Evolutionary conservation across 1,140 invertebrate species (phyloP).

Genomic region (Caenorhabditis briggsae): DNA sequence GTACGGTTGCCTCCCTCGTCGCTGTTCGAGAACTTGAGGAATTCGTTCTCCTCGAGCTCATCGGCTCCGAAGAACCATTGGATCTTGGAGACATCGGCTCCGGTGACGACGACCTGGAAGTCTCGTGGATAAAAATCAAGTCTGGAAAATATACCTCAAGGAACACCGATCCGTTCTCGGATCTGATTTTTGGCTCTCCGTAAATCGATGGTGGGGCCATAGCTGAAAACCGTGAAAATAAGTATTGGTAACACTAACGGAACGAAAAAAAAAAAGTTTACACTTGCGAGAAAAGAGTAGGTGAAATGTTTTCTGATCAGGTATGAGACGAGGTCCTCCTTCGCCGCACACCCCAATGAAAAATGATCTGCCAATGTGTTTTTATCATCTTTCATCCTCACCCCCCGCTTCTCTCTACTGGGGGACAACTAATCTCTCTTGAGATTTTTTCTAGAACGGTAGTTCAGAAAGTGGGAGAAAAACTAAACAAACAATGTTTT

Average conservation of each 20-base stretch:
- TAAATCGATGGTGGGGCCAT: conserved; percentile 76
- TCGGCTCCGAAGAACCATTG: conserved; percentile 76
- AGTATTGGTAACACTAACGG: not conserved
- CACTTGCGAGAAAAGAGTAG: not conserved
- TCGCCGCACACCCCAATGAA: conserved; percentile 3
- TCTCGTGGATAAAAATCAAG: not conserved
- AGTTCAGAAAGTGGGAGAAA: conserved; percentile 32
- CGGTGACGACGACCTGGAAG: conserved; percentile 58
- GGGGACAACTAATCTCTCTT: too few relatives aligned
- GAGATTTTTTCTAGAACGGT: conserved; percentile 13
- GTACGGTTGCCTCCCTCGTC: conserved; percentile 76
- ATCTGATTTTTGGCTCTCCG: conserved; percentile 76
- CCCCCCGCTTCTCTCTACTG: not conserved
- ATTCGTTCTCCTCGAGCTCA: conserved; percentile 71
- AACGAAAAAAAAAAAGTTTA: not conserved
- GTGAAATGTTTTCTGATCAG: conserved; percentile 33
- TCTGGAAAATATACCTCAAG: conserved; percentile 72
- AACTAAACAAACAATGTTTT: conserved; percentile 46
- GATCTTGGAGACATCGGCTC: conserved; percentile 74
- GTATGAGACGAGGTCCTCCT: not conserved
- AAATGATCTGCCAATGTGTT: conserved; percentile 54
- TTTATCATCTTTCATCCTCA: conserved; percentile 7
- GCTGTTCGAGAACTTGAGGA: conserved; percentile 71
- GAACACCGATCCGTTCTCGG: conserved; percentile 71
- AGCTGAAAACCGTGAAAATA: not conserved